These are phyloP conservation scores for Tychaedon coryphoeus DNA, from an alignment of 2,113 vertebrate genomes.

Conservation along the genomic window DNA sequence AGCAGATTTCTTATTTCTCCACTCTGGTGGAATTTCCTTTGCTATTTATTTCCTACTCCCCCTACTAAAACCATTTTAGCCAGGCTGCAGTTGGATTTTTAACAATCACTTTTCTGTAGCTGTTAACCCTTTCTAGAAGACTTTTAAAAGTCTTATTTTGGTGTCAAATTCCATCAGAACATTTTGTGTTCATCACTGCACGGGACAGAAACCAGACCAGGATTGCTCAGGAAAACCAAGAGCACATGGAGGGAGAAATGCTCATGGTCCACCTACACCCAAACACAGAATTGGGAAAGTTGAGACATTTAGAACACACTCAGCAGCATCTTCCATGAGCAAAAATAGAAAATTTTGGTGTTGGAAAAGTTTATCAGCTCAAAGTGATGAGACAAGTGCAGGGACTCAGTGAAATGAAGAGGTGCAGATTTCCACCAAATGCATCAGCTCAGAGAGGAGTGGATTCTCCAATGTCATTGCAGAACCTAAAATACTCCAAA, in stretches of 20 bases:
- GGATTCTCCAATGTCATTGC: background rate
- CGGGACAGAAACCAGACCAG: too few relatives aligned
- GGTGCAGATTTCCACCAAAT: background rate
- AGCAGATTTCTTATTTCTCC: too few relatives aligned
- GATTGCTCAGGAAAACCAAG: background rate
- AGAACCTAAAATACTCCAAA: background rate
- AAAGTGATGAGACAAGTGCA: fast-evolving
- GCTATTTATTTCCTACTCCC: too few relatives aligned
- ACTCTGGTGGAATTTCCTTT: too few relatives aligned
- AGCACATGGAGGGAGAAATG: fast-evolving
- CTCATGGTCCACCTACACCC: fast-evolving
- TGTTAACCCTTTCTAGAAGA: too few relatives aligned
- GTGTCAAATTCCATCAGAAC: too few relatives aligned
- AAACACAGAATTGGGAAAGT: background rate
- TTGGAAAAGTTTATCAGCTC: background rate
- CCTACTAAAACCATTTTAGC: too few relatives aligned
- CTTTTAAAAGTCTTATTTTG: too few relatives aligned
- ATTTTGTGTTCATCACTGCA: too few relatives aligned
- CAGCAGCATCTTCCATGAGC: background rate
- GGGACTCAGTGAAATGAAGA: background rate
- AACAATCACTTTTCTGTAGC: too few relatives aligned
- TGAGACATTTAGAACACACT: background rate
- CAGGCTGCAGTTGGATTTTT: too few relatives aligned
- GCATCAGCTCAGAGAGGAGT: background rate
- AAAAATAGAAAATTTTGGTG: background rate